Evolutionary conservation across 2,113 vertebrate genomes (phyloP), one percentile per base, ranked within the genome.

Genomic region (Dendropsophus ebraccatus): DNA sequence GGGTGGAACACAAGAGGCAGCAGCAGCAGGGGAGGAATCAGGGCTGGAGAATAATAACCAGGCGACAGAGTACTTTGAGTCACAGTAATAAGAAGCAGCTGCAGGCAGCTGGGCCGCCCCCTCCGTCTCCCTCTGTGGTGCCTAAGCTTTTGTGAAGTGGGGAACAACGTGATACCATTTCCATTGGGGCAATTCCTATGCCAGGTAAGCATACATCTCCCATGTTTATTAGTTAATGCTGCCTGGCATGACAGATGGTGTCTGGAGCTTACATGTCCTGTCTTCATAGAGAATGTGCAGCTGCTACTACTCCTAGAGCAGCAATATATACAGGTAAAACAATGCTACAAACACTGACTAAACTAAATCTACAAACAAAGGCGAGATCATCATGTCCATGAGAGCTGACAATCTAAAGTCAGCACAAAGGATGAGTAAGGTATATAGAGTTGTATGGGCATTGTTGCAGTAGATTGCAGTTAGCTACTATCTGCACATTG

Each of bases 41-140:
- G 54, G 14, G 25, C 52, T n/a, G 52, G 52, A 21, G 54, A 62
- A 85, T 67, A 85, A 77, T 78, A 56, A 28, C 76, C 84, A 80
- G 84, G 77, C 84, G 28, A 28, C 50, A 50, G 41, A 78, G 81
- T 23, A 58, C 25, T 84, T 54, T 65, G 72, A 84, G 58, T 85
- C 58, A 67, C 73, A 85, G 65, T 86, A 56, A 86, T 14, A 25
- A 86, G 74, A 85, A 76, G 83, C 77, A 84, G 82, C 69, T 83
- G 82, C 28, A 45, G 49, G 30, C 82, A 62, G 75, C 60, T 49
- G 58, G 76, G 14, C 77, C 84, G 35, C 84, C 75, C 56, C 84
- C 52, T 81, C 67, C 17, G 52, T 14, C 75, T 52, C 28, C 72
- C 56, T 23, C 28, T 21, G n/a, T 47, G 25, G 25, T 23, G 67